phyloP scores from a whole-genome alignment of 2,888 invertebrate species.

The Portevinia maculata region DNA sequence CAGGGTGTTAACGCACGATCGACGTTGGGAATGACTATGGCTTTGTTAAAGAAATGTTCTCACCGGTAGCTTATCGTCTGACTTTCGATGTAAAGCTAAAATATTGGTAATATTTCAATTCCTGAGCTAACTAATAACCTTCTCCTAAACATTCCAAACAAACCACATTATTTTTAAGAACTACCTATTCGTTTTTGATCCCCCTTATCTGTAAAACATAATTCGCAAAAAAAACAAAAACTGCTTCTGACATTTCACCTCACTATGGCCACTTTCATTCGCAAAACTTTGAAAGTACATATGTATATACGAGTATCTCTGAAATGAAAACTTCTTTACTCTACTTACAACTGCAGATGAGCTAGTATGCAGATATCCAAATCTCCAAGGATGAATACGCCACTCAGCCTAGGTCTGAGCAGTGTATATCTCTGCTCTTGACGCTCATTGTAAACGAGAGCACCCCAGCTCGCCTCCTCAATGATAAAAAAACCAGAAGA shows the following conservation, averaged over 20 bases:
- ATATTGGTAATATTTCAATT: too few relatives aligned
- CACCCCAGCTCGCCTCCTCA: conserved; percentile 20
- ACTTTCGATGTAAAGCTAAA: too few relatives aligned
- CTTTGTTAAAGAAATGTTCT: too few relatives aligned
- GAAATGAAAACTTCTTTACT: conserved; percentile 37
- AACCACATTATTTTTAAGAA: not conserved
- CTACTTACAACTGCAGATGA: conserved; percentile 56
- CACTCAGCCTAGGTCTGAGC: conserved; percentile 48
- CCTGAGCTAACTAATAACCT: too few relatives aligned
- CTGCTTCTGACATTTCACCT: conserved; percentile 41
- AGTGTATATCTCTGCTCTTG: conserved; percentile 53
- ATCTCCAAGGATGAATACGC: conserved; percentile 64
- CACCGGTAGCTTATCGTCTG: too few relatives aligned
- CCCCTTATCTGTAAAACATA: conserved; percentile 26
- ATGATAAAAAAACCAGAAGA: conserved; percentile 13
- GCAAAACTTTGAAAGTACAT: conserved; percentile 38
- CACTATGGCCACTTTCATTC: conserved; percentile 1
- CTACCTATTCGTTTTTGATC: conserved; percentile 32
- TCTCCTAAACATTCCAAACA: not conserved
- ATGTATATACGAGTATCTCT: conserved; percentile 16
- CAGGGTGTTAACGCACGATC: too few relatives aligned
- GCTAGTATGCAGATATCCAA: conserved; percentile 58
- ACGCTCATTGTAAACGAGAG: conserved; percentile 70
- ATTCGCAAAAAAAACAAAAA: conserved; percentile 31
- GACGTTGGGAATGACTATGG: too few relatives aligned